Evolutionary conservation across 2,888 invertebrate genomes (phyloP).

Genomic region (Apotomis turbidana): DNA sequence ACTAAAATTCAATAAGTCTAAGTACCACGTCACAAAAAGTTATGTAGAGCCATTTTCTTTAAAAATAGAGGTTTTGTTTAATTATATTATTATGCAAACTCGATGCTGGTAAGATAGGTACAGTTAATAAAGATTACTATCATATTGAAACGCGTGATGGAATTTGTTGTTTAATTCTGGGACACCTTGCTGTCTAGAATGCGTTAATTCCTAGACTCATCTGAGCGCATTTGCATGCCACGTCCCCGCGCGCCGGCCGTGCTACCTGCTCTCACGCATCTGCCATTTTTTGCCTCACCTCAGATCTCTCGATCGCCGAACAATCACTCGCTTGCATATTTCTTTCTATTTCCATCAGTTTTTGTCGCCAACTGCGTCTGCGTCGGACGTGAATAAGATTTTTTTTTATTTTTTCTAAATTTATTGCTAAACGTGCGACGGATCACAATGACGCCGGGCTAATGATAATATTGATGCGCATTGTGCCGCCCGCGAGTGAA

Average conservation of each 20-base stretch:
- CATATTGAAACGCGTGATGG: neutral
- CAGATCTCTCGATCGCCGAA: constrained; percentile 51
- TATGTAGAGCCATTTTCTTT: too few relatives aligned
- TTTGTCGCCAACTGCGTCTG: constrained; percentile 49
- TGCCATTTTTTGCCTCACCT: constrained; percentile 53
- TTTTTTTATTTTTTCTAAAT: constrained; percentile 58
- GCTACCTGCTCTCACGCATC: constrained; percentile 69
- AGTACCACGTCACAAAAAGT: too few relatives aligned
- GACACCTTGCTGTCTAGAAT: constrained; percentile 30
- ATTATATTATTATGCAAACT: too few relatives aligned
- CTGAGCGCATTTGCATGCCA: constrained; percentile 58
- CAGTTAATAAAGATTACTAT: neutral
- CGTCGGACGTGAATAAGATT: constrained; percentile 56
- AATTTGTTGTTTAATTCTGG: constrained; percentile 9
- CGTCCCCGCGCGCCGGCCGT: constrained; percentile 39
- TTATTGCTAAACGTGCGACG: constrained; percentile 55
- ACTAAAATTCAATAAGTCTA: neutral
- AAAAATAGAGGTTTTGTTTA: too few relatives aligned
- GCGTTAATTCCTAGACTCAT: constrained; percentile 34
- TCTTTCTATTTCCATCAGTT: constrained; percentile 63
- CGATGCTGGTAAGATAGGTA: too few relatives aligned
- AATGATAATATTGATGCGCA: constrained; percentile 44
- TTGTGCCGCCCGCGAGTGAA: constrained; percentile 27
- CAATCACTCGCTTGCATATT: constrained; percentile 65
- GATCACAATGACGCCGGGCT: constrained; percentile 43